phyloP scores from a whole-genome alignment of 92 coral and sea anemone species.

The Epizoanthus stellaris region DNA sequence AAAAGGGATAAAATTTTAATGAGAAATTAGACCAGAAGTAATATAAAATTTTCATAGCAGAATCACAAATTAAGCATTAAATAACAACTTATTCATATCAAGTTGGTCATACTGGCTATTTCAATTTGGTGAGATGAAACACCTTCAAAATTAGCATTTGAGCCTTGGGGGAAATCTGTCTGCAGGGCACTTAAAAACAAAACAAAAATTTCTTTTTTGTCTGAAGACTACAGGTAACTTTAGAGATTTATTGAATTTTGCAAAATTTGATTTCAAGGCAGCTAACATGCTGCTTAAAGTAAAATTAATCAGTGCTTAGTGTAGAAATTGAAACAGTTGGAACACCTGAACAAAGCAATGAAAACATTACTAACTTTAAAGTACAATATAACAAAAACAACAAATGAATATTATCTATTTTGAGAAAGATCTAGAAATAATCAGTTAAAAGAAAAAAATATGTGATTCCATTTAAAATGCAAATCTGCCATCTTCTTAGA shows the following conservation, averaged over 20 bases:
- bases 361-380: neutral
- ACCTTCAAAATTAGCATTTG: neutral
- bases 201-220: neutral
- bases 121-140: too few relatives aligned
- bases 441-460: neutral
- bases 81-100: too few relatives aligned
- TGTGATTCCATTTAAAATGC: neutral
- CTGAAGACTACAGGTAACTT: constrained; percentile 29
- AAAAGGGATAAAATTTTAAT: too few relatives aligned
- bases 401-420: neutral
- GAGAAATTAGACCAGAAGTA: too few relatives aligned
- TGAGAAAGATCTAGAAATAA: neutral
- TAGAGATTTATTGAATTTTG: constrained; percentile 1
- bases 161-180: neutral
- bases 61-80: too few relatives aligned
- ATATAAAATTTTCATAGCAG: too few relatives aligned
- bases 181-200: neutral
- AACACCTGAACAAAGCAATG: neutral
- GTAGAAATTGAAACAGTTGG: neutral
- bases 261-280: neutral
- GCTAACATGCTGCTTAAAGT: constrained; percentile 6
- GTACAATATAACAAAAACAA: neutral
- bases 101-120: too few relatives aligned
- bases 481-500: neutral
- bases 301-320: too few relatives aligned